Evolutionary conservation across 2,888 invertebrate genomes (phyloP), one percentile per base, ranked within the genome.

Genomic region (Endomychus coccineus): DNA sequence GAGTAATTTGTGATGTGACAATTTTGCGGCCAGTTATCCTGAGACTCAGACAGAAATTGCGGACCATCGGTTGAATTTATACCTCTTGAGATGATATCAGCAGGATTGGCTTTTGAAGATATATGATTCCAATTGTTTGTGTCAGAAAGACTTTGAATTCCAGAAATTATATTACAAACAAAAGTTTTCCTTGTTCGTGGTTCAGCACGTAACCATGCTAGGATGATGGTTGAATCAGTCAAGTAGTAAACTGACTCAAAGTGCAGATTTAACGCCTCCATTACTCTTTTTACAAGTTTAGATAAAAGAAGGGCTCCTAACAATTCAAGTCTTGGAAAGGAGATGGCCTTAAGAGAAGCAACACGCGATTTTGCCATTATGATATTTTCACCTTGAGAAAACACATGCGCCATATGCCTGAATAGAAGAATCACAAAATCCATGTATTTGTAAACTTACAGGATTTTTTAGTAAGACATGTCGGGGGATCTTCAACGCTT

Each of bases 181-280:
- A 39, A 42, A 1, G 40, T 43, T 4, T 34, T 37, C 47, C 49
- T 48, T 3, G 32, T 25, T 9, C 11, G 6, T 12, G 34, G 39
- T 14, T 14, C 13, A n/a, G 14, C 24, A 16, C 22, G 17, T 16
- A 42, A 16, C 42, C 42, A 42, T 10, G 11, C n/a, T 3, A 39
- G 17, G 3, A 31, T 35, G 10, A 39, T 29, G 13, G 28, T 42
- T 11, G 39, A 42, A 16, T 42, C 42, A 2, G 31, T 27, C 27
- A 14, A 27, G 4, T 27, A 14, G 14, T 14, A n/a, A n/a, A n/a
- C n/a, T n/a, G n/a, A n/a, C n/a, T n/a, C n/a, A n/a, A n/a, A n/a
- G n/a, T n/a, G n/a, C n/a, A n/a, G n/a, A n/a, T n/a, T n/a, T n/a
- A n/a, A n/a, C n/a, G n/a, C n/a, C n/a, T n/a, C n/a, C n/a, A n/a